A percentile compares a stretch with the other conserved stretches of the same genome.
phyloP scores from a whole-genome alignment of 1,140 invertebrate genomes.

The Drosophila lowei region DNA sequence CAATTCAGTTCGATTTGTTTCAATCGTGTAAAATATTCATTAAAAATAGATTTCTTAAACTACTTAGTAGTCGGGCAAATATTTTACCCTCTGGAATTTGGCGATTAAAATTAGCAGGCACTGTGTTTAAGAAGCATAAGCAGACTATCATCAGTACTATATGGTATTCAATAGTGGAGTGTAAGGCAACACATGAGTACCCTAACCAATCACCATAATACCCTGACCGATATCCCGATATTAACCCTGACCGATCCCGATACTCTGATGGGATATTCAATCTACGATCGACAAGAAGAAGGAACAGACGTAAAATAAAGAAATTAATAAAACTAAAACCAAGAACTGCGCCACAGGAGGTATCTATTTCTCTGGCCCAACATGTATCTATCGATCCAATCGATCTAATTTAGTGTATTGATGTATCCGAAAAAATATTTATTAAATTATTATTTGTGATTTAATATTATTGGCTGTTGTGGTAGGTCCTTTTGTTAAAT shows the following conservation, averaged over 20 bases:
- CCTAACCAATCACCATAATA: no score
- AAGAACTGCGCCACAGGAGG: no score
- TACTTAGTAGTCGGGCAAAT: constrained; percentile 17
- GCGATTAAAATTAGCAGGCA: constrained; percentile 23
- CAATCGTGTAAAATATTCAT: constrained; percentile 52
- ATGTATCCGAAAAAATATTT: not conserved
- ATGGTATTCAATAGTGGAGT: not conserved
- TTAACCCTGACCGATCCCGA: no score
- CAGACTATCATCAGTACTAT: constrained; percentile 2
- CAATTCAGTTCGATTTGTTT: constrained; percentile 49
- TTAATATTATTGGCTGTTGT: constrained; percentile 12
- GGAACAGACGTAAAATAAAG: no score
- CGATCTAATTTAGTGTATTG: not conserved
- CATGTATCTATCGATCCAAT: no score
- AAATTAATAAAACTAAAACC: no score
- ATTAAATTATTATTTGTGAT: not conserved
- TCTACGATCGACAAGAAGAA: no score
- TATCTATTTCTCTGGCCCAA: not conserved
- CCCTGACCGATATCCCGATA: no score
- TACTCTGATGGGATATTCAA: no score
- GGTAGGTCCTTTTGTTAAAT: constrained; percentile 12
- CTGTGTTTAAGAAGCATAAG: constrained; percentile 8
- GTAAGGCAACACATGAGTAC: no score
- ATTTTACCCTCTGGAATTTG: constrained; percentile 20
- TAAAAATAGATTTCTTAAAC: constrained; percentile 49